Percentiles rank a stretch among this genome's conserved stretches.
Conservation (phyloP, 2,797 vertebrate species). For the Gymnothorax reevesii region DNA sequence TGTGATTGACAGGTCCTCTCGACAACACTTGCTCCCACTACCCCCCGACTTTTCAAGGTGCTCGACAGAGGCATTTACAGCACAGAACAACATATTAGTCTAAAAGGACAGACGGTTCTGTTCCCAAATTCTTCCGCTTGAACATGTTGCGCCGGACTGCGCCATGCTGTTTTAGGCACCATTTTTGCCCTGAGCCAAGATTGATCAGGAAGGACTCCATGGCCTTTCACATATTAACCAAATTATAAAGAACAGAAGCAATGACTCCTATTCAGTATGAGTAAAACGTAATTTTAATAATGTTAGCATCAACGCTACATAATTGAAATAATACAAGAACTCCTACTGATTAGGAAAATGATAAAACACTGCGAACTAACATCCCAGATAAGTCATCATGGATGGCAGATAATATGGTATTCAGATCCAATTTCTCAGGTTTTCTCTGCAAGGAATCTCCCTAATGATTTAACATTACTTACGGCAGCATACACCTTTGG, state of each 20-base stretch:
- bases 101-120: neutral
- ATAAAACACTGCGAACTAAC: neutral
- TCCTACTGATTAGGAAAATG: neutral
- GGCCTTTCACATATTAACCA: neutral
- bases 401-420: neutral
- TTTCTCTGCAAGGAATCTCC: neutral
- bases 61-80: slow-evolving; percentile 20
- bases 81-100: slow-evolving; percentile 2
- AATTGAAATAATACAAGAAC: neutral
- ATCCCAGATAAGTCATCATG: neutral
- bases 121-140: neutral
- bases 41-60: slow-evolving; percentile 14
- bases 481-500: neutral
- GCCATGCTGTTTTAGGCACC: neutral
- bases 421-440: neutral
- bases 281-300: neutral
- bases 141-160: neutral
- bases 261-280: neutral
- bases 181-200: neutral
- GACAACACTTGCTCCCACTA: slow-evolving; percentile 6
- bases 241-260: neutral
- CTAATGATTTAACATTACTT: neutral
- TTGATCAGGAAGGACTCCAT: neutral
- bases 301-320: neutral
- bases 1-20: slow-evolving; percentile 31